Conservation (phyloP, 2,888 invertebrate species). For the Crocallis elinguaria region DNA sequence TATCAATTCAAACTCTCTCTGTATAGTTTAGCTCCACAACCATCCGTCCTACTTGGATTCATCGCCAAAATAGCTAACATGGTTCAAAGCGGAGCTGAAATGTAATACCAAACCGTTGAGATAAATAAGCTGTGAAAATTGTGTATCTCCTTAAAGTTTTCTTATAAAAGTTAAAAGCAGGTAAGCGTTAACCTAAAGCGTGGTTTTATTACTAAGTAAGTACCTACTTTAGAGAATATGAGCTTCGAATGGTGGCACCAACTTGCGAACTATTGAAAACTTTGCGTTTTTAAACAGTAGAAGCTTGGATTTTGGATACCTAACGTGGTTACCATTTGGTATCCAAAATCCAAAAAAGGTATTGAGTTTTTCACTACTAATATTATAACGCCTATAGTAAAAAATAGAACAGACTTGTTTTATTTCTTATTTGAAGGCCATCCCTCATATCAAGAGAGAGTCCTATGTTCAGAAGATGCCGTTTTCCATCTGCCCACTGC, state of each 20-base stretch:
- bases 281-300: constrained; percentile 5
- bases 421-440: no score
- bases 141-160: constrained; percentile 12
- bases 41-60: neutral
- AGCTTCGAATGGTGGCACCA: constrained; percentile 16
- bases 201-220: constrained; percentile 4
- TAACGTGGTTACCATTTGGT: no score
- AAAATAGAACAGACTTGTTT: no score
- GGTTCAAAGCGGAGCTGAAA: neutral
- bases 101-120: neutral
- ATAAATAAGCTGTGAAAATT: constrained; percentile 1
- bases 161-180: constrained; percentile 9
- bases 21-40: neutral
- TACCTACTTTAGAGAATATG: constrained; percentile 7
- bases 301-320: neutral
- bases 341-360: no score
- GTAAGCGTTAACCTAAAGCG: constrained; percentile 18
- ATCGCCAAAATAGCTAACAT: neutral
- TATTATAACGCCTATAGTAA: no score
- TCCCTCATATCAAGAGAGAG: no score
- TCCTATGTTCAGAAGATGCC: no score
- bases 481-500: no score
- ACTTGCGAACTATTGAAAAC: constrained; percentile 13
- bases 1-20: no score
- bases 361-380: no score